phyloP scores from a whole-genome alignment of 2,797 vertebrate species.

The Cynopterus sphinx region DNA sequence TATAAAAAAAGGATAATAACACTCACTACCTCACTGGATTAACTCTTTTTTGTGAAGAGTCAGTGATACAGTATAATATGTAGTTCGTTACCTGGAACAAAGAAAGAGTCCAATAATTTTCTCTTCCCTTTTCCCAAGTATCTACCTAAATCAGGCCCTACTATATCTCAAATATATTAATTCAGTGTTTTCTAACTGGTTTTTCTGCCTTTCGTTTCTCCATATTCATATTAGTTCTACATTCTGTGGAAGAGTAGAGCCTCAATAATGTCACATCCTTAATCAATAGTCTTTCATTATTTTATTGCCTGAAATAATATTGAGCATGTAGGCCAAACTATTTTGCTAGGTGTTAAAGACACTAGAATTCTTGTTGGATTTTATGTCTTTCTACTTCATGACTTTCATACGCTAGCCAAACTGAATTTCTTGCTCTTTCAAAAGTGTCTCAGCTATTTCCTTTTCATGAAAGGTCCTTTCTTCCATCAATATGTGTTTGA shows the following conservation, averaged over 20 bases:
- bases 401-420: background rate
- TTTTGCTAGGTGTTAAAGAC: background rate
- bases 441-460: background rate
- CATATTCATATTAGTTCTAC: background rate
- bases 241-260: background rate
- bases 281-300: background rate
- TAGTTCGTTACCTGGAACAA: background rate
- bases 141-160: background rate
- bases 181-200: background rate
- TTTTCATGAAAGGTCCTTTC: background rate
- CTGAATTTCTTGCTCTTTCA: background rate
- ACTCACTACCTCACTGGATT: background rate
- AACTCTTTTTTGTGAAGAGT: background rate
- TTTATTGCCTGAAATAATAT: background rate
- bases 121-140: background rate
- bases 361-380: background rate
- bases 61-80: background rate
- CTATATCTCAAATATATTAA: background rate
- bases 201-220: background rate
- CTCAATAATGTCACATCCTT: background rate
- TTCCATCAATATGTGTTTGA: background rate
- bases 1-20: background rate
- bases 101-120: background rate
- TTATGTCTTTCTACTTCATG: background rate
- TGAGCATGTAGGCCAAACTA: background rate